A percentile compares a stretch with the other conserved stretches of the same genome.
phyloP scores from a whole-genome alignment of 2,888 invertebrate species.

The Gasteruption jaculator region DNA sequence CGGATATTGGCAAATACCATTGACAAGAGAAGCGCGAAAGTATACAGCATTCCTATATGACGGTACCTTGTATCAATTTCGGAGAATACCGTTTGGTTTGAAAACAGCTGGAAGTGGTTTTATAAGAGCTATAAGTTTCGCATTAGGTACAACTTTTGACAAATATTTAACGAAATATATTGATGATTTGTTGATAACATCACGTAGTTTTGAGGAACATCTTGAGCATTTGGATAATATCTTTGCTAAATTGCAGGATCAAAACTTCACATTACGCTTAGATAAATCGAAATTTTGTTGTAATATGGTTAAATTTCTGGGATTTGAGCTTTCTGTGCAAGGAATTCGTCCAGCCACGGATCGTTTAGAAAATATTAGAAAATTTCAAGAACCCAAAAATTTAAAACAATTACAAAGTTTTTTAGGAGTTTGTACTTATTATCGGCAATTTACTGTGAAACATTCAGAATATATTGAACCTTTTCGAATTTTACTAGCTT shows the following conservation, averaged over 20 bases:
- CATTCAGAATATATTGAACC: slow-evolving; percentile 13
- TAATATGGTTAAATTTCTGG: too few relatives aligned
- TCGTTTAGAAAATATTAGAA: slow-evolving; percentile 21
- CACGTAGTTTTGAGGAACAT: too few relatives aligned
- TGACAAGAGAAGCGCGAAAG: slow-evolving; percentile 14
- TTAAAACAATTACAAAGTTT: slow-evolving; percentile 25
- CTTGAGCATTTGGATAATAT: too few relatives aligned
- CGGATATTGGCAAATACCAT: slow-evolving; percentile 27
- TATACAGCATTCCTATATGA: slow-evolving; percentile 28
- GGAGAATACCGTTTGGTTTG: slow-evolving; percentile 34
- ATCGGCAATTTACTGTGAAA: slow-evolving; percentile 7
- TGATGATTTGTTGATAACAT: too few relatives aligned
- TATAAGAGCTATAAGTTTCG: too few relatives aligned
- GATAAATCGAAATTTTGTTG: too few relatives aligned
- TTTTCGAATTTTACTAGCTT: slow-evolving; percentile 11
- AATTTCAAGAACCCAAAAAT: slow-evolving; percentile 25
- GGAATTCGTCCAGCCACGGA: slow-evolving; percentile 7
- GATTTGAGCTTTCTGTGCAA: too few relatives aligned
- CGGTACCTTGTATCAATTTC: slow-evolving; percentile 27
- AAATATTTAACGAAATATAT: too few relatives aligned
- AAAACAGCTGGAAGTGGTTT: too few relatives aligned
- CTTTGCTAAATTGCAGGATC: too few relatives aligned
- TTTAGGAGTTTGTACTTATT: slow-evolving; percentile 15
- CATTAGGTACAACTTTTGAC: too few relatives aligned
- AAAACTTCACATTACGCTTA: too few relatives aligned